Evolutionary conservation across 2,888 invertebrate genomes (phyloP).

Genomic region (Callinectes sapidus): DNA sequence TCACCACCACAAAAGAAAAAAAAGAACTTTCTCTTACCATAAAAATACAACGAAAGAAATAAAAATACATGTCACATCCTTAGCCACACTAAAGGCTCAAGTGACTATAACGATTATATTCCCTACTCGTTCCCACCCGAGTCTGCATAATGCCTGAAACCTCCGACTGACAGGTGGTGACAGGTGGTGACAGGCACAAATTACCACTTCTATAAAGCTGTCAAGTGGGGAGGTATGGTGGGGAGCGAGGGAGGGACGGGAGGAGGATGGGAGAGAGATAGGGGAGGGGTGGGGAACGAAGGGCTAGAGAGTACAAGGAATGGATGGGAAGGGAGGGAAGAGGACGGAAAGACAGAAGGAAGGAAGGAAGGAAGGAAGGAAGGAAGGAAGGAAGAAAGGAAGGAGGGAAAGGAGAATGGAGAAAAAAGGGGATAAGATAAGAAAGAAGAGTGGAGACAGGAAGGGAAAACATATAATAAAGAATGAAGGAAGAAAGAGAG

Average conservation of each 20-base stretch:
- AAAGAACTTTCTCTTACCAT: neutral
- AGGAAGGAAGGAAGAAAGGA: neutral
- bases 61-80: neutral
- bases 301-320: too few relatives aligned
- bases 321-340: neutral
- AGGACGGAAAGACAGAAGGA: neutral
- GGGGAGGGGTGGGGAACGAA: neutral
- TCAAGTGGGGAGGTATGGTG: neutral
- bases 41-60: neutral
- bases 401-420: too few relatives aligned
- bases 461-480: too few relatives aligned
- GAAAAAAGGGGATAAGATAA: neutral
- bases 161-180: neutral
- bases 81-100: neutral
- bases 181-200: conserved; percentile 19
- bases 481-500: conserved; percentile 22
- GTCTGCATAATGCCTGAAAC: conserved; percentile 8
- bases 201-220: conserved; percentile 35
- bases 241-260: neutral
- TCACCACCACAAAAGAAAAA: neutral
- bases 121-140: neutral
- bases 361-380: neutral
- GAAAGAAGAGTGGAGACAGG: neutral
- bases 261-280: neutral
- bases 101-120: neutral